These are phyloP conservation scores for Euwallacea similis DNA, from an alignment of 1,140 invertebrate species.

Conservation along the genomic window DNA sequence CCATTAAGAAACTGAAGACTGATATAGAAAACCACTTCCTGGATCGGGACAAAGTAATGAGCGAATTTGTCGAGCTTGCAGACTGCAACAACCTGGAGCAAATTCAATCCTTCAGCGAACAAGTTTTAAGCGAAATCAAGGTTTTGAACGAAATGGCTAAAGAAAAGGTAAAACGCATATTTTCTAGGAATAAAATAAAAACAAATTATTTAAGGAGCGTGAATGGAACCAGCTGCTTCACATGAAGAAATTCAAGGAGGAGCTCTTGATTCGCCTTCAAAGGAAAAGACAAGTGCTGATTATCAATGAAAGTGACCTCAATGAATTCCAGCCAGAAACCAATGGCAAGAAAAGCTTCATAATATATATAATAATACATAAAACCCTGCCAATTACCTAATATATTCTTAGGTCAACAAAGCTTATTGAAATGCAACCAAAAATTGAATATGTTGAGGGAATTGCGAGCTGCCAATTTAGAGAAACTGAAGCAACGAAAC, in stretches of 20 bases:
- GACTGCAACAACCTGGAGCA: slow-evolving; percentile 61
- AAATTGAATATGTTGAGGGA: slow-evolving; percentile 26
- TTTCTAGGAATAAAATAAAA: neutral
- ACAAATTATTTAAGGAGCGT: slow-evolving; percentile 58
- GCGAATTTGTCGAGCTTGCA: slow-evolving; percentile 62
- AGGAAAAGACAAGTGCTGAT: slow-evolving; percentile 65
- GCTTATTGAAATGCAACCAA: slow-evolving; percentile 40
- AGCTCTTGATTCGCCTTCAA: slow-evolving; percentile 69
- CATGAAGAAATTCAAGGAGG: slow-evolving; percentile 79
- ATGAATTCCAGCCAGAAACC: slow-evolving; percentile 26
- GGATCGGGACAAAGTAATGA: slow-evolving; percentile 61
- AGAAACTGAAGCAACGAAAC: slow-evolving; percentile 36
- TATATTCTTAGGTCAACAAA: slow-evolving; percentile 34
- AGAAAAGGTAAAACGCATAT: slow-evolving; percentile 57
- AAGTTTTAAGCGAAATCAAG: slow-evolving; percentile 63
- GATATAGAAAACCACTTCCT: slow-evolving; percentile 60
- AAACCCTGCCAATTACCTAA: neutral
- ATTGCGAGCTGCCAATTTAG: slow-evolving; percentile 21
- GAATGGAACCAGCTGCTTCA: slow-evolving; percentile 82
- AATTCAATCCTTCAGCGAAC: slow-evolving; percentile 61
- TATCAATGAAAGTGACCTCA: slow-evolving; percentile 42
- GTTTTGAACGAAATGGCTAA: slow-evolving; percentile 68
- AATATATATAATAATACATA: neutral
- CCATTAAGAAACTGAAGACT: slow-evolving; percentile 57
- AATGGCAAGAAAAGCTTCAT: slow-evolving; percentile 10